Evolutionary conservation across 2,113 vertebrate genomes (phyloP).

Genomic region (Notothenia rossii): DNA sequence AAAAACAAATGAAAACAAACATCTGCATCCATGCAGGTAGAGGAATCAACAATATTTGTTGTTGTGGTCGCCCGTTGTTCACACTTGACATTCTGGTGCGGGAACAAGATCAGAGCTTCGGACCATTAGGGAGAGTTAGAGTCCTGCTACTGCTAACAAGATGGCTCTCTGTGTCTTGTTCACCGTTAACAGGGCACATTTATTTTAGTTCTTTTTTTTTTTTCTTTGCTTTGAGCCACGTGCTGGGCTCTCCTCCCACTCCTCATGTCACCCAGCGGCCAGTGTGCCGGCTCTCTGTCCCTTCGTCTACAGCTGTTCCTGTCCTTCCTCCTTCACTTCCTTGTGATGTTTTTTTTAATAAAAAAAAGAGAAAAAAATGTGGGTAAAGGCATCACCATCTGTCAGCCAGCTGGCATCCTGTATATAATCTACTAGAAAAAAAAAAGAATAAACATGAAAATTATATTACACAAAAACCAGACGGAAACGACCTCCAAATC

Average conservation of each 20-base stretch:
- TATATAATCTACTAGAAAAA: conserved; percentile 82
- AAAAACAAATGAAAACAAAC: conserved; percentile 7
- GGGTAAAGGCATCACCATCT: conserved; percentile 87
- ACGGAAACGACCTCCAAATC: conserved; percentile 85
- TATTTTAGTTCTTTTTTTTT: conserved; percentile 28
- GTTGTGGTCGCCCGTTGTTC: conserved; percentile 45
- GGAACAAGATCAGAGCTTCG: conserved; percentile 45
- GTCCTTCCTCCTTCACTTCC: conserved; percentile 77
- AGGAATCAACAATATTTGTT: conserved; percentile 74
- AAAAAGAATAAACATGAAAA: conserved; percentile 85
- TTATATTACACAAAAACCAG: conserved; percentile 88
- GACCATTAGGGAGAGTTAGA: conserved; percentile 61
- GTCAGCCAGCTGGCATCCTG: conserved; percentile 88
- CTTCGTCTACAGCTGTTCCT: conserved; percentile 82
- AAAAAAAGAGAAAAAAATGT: conserved; percentile 43
- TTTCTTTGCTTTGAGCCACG: conserved; percentile 48
- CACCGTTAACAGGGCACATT: conserved; percentile 49
- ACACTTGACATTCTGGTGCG: conserved; percentile 47
- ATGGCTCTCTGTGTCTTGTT: conserved; percentile 44
- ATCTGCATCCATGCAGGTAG: conserved; percentile 62
- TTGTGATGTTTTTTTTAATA: conserved; percentile 80
- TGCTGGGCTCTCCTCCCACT: conserved; percentile 57
- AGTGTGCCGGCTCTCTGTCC: conserved; percentile 68
- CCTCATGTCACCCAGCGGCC: conserved; percentile 70
- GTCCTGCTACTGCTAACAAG: conserved; percentile 60